A percentile compares a stretch with the other conserved stretches of the same genome.
These are phyloP conservation scores for Pseudomyrmex concolor DNA, from an alignment of 1,140 invertebrate genomes.

Conservation along the genomic window DNA sequence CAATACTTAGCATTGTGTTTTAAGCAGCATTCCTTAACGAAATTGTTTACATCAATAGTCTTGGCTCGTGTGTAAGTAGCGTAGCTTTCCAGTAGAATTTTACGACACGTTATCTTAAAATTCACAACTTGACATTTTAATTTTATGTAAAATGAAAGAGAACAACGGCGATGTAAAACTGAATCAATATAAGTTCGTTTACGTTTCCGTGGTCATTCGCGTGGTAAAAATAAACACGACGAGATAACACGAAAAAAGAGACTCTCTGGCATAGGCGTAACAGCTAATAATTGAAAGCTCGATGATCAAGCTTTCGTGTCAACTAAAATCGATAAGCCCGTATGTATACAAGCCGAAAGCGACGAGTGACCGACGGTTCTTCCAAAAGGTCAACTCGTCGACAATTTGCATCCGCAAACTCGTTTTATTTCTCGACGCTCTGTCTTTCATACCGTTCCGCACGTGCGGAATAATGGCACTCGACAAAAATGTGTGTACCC, in stretches of 20 bases:
- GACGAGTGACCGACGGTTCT: neutral
- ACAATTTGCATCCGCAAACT: conserved; percentile 59
- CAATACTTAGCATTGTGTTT: neutral
- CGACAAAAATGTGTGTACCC: conserved; percentile 7
- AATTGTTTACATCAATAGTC: neutral
- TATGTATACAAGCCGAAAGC: neutral
- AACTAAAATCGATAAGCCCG: conserved; percentile 32
- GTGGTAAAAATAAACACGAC: neutral
- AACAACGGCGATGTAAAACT: too few relatives aligned
- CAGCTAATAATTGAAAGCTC: neutral
- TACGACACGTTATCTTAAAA: neutral
- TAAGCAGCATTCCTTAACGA: neutral
- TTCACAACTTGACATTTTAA: neutral
- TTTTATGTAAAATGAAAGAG: too few relatives aligned
- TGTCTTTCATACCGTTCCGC: conserved; percentile 18
- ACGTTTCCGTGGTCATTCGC: neutral
- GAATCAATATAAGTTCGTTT: neutral
- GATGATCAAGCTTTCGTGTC: conserved; percentile 34
- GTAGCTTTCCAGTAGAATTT: neutral
- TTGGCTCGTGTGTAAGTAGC: neutral
- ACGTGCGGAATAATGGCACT: conserved; percentile 43
- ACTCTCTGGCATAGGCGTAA: neutral
- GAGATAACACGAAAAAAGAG: neutral
- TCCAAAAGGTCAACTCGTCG: conserved; percentile 55
- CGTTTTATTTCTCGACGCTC: conserved; percentile 17